phyloP scores from a whole-genome alignment of 2,888 invertebrate species.

The Pyrrhosoma nymphula region DNA sequence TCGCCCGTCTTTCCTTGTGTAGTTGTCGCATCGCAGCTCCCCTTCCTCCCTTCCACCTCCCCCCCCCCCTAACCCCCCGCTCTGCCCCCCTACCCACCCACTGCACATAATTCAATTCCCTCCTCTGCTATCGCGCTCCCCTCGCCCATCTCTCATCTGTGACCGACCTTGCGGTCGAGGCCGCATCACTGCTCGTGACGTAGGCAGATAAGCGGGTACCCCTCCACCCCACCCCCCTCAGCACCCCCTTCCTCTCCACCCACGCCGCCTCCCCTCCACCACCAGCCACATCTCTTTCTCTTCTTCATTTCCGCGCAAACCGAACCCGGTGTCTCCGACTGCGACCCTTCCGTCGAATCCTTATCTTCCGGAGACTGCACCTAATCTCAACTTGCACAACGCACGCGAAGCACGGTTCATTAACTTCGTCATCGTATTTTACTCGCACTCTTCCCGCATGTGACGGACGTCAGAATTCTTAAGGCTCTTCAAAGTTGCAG shows the following conservation, averaged over 20 bases:
- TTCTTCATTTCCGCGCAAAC: not conserved
- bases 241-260: not conserved
- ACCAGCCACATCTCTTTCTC: not conserved
- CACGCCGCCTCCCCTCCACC: not conserved
- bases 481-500: not conserved
- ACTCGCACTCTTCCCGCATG: not conserved
- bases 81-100: not conserved
- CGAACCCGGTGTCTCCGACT: not conserved
- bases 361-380: slow-evolving; percentile 1
- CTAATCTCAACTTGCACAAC: not conserved
- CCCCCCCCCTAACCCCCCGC: not conserved
- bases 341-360: not conserved
- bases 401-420: not conserved
- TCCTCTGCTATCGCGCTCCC: not conserved
- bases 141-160: not conserved
- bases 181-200: slow-evolving; percentile 55
- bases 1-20: too few relatives aligned
- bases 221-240: not conserved
- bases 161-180: slow-evolving; percentile 57
- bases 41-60: not conserved
- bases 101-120: slow-evolving; percentile 31
- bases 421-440: slow-evolving; percentile 19
- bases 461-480: not conserved
- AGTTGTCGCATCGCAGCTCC: not conserved
- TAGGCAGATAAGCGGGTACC: slow-evolving; percentile 38